Evolutionary conservation across 2,113 vertebrate species (phyloP).

Genomic region (Chaetura pelagica): DNA sequence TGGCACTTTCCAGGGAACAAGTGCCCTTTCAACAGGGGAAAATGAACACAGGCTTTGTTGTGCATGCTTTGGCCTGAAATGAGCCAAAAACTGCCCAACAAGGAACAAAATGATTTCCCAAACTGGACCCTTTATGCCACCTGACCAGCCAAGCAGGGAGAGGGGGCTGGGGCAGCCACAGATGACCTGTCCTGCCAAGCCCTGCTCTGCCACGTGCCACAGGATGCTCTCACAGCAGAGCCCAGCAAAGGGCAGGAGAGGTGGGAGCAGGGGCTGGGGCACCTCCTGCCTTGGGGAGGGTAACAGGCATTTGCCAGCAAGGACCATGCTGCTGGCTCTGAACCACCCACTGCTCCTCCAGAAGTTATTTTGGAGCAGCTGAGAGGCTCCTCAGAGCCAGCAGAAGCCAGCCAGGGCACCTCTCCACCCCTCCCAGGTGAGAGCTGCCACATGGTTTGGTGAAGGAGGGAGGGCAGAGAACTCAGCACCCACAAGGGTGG

Average conservation of each 20-base stretch:
- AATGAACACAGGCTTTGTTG: slow-evolving; percentile 34
- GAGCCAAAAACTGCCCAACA: background rate
- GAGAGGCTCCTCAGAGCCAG: background rate
- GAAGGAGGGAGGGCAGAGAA: background rate
- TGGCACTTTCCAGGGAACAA: slow-evolving; percentile 42
- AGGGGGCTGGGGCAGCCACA: background rate
- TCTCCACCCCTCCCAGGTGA: background rate
- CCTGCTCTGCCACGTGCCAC: accelerated
- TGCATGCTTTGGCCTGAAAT: background rate
- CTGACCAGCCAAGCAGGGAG: background rate
- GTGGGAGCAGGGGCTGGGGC: background rate
- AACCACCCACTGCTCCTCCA: background rate
- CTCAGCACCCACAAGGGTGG: background rate
- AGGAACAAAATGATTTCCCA: background rate
- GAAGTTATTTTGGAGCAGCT: background rate
- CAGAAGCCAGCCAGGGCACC: background rate
- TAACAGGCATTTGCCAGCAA: accelerated
- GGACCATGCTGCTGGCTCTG: background rate
- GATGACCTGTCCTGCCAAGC: background rate
- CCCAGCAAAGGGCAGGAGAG: background rate
- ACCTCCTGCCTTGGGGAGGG: too few relatives aligned
- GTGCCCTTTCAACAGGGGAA: background rate
- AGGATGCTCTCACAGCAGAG: background rate
- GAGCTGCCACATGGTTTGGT: background rate
- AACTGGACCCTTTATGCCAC: background rate